A percentile compares a stretch with the other conserved stretches of the same genome.
Conservation (phyloP, 2,888 invertebrate genomes). For the Hedychridium roseum region DNA sequence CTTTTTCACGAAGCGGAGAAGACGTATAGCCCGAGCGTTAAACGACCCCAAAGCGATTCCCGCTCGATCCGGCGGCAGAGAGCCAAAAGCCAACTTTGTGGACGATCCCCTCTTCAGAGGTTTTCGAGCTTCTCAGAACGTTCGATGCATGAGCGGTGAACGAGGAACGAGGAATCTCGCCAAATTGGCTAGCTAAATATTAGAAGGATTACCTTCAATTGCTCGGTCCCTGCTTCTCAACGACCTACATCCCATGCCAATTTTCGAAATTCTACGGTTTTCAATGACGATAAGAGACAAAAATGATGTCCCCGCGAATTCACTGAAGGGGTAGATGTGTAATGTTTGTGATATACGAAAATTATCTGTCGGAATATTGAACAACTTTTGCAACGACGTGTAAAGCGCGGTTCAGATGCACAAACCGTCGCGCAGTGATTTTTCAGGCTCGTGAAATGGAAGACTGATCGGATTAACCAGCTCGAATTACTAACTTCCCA, state of each 20-base stretch:
- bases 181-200: constrained; percentile 19
- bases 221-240: too few relatives aligned
- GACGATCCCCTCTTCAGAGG: constrained; percentile 8
- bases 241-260: too few relatives aligned
- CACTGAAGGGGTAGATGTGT: too few relatives aligned
- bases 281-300: too few relatives aligned
- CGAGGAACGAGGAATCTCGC: constrained; percentile 11
- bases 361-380: too few relatives aligned
- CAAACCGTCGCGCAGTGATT: constrained; percentile 27
- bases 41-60: constrained; percentile 24
- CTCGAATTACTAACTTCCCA: constrained; percentile 48
- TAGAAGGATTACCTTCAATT: too few relatives aligned
- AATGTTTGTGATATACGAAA: too few relatives aligned
- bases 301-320: too few relatives aligned
- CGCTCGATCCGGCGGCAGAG: constrained; percentile 26
- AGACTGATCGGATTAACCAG: constrained; percentile 53
- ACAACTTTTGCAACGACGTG: too few relatives aligned
- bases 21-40: constrained; percentile 17
- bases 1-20: constrained; percentile 15
- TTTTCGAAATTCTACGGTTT: too few relatives aligned
- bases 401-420: constrained; percentile 11
- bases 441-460: constrained; percentile 41
- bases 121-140: constrained; percentile 7
- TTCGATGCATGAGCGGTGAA: not conserved
- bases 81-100: constrained; percentile 20